Conservation (phyloP, 2,113 vertebrate genomes). For the Chaetorhynchus papuensis region DNA sequence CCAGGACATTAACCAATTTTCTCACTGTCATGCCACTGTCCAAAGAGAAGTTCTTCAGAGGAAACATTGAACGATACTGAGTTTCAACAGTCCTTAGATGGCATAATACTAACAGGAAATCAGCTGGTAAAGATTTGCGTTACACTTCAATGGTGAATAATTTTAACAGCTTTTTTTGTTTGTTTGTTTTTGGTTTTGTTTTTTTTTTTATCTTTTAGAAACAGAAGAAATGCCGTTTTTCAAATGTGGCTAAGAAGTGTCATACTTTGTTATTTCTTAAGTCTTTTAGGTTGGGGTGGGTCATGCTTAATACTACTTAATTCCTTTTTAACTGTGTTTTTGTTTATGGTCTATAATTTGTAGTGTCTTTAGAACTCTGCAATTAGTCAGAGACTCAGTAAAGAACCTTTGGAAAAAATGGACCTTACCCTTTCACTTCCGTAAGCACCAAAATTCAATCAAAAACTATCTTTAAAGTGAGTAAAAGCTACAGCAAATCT, state of each 20-base stretch:
- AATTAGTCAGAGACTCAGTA: neutral
- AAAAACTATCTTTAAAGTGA: conserved; percentile 34
- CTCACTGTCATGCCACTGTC: no score
- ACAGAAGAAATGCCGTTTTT: neutral
- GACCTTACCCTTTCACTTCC: conserved; percentile 7
- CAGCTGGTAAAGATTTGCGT: neutral
- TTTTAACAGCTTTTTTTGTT: neutral
- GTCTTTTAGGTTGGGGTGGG: neutral
- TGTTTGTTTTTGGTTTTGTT: neutral
- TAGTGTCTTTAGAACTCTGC: neutral
- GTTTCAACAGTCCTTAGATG: neutral
- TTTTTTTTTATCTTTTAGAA: neutral
- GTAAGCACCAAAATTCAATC: conserved; percentile 18
- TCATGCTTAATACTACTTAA: neutral
- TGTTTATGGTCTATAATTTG: neutral
- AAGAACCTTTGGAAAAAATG: neutral
- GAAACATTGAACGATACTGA: neutral
- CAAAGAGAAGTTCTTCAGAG: neutral
- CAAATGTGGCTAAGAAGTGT: neutral
- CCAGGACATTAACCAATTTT: neutral
- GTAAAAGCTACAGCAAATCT: conserved; percentile 43
- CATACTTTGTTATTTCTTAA: neutral
- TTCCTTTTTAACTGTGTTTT: conserved; percentile 16
- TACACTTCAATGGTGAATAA: neutral
- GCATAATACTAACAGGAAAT: neutral